Conservation (phyloP, 2,113 vertebrate species). For the Telmatochromis brichardi region DNA sequence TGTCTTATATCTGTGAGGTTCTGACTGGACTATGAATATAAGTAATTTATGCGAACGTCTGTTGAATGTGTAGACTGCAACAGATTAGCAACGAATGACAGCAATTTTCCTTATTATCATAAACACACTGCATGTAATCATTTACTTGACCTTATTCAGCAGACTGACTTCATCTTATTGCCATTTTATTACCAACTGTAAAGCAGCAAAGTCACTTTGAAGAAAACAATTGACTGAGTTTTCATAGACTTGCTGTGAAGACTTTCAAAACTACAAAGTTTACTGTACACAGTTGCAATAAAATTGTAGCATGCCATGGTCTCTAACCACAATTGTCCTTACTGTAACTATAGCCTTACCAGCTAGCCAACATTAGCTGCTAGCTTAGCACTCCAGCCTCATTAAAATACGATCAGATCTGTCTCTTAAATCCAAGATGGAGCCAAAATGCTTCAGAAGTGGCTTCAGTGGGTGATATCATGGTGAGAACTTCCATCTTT, state of each 20-base stretch:
- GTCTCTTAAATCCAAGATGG: background rate
- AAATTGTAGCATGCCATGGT: background rate
- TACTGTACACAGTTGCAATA: background rate
- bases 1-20: background rate
- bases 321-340: background rate
- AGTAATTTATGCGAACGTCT: background rate
- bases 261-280: background rate
- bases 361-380: background rate
- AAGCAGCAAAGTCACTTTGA: background rate
- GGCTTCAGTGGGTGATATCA: background rate
- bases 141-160: background rate
- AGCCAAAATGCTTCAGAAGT: background rate
- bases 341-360: background rate
- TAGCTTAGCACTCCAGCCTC: background rate
- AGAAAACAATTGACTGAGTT: background rate
- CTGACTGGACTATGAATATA: background rate
- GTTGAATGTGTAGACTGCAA: background rate
- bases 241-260: background rate
- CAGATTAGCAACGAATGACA: background rate
- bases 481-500: background rate
- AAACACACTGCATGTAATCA: background rate
- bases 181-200: fast-evolving
- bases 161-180: background rate
- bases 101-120: background rate
- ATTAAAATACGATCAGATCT: background rate